These are phyloP conservation scores for Drosophila anceps DNA, from an alignment of 2,888 invertebrate species.

Conservation along the genomic window DNA sequence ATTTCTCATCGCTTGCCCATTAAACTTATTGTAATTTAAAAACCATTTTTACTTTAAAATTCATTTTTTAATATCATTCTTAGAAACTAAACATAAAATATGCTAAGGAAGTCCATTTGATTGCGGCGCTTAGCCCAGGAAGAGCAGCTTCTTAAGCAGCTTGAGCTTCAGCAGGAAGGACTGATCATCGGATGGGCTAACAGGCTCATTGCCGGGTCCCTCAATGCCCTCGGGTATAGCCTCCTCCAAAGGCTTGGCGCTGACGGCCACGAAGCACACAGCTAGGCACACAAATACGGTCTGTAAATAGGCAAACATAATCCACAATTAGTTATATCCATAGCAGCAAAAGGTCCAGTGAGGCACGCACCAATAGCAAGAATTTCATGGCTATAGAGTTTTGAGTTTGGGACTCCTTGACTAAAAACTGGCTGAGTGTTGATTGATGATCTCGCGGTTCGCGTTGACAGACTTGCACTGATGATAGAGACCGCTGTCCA, in stretches of 20 bases:
- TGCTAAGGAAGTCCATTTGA: slow-evolving; percentile 37
- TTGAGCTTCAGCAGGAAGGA: slow-evolving; percentile 77
- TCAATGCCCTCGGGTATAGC: slow-evolving; percentile 81
- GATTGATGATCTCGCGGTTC: slow-evolving; percentile 62
- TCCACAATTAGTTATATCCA: slow-evolving; percentile 54
- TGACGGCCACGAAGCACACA: slow-evolving; percentile 68
- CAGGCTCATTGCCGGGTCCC: slow-evolving; percentile 72
- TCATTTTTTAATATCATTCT: slow-evolving; percentile 23
- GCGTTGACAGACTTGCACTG: slow-evolving; percentile 78
- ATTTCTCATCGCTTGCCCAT: not conserved
- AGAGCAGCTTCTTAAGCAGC: slow-evolving; percentile 79
- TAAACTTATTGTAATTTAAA: not conserved
- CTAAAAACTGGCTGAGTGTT: slow-evolving; percentile 24
- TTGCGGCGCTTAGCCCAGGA: slow-evolving; percentile 69
- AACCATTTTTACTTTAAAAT: slow-evolving; percentile 16
- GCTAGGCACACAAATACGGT: slow-evolving; percentile 76
- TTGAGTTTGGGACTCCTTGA: slow-evolving; percentile 17
- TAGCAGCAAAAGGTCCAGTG: not conserved
- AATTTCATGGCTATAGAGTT: slow-evolving; percentile 75
- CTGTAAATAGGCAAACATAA: slow-evolving; percentile 55
- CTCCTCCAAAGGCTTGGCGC: slow-evolving; percentile 81
- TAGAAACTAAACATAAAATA: slow-evolving; percentile 51
- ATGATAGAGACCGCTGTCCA: slow-evolving; percentile 62
- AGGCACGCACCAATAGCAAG: slow-evolving; percentile 77
- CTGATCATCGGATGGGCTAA: slow-evolving; percentile 77